Conservation (phyloP, 2,113 vertebrate species). For the Lamprotornis superbus region DNA sequence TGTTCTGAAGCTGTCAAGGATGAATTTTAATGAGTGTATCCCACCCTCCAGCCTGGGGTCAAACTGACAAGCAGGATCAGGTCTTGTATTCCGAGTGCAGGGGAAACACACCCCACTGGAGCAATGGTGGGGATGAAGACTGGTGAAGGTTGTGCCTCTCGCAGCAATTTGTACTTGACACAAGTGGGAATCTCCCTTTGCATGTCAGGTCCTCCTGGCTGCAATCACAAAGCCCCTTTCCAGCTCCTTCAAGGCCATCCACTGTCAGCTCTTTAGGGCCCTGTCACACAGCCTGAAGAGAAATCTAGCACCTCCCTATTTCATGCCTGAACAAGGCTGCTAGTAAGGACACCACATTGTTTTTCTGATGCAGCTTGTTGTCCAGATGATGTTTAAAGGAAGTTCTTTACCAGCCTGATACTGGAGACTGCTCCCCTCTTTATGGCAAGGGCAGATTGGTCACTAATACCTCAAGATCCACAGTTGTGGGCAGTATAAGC, state of each 20-base stretch:
- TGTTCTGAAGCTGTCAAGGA: not conserved
- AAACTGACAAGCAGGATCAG: not conserved
- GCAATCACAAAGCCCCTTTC: not conserved
- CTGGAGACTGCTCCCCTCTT: not conserved
- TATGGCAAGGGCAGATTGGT: not conserved
- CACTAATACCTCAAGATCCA: not conserved
- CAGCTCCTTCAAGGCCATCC: not conserved
- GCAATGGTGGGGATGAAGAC: not conserved
- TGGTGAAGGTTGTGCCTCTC: not conserved
- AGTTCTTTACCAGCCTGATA: not conserved
- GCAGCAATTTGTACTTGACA: fast-evolving
- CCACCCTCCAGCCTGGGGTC: not conserved
- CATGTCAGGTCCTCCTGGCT: not conserved
- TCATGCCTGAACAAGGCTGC: not conserved
- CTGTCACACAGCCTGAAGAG: not conserved
- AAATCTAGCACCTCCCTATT: not conserved
- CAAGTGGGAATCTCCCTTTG: not conserved
- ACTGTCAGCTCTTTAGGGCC: not conserved
- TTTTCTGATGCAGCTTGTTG: not conserved
- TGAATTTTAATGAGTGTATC: not conserved
- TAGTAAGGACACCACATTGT: not conserved
- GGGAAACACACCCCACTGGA: not conserved
- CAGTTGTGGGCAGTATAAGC: not conserved
- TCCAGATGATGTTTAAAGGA: not conserved
- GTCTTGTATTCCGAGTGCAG: not conserved